Conservation (phyloP, 1,140 invertebrate genomes). For the Sycophila sp. region DNA sequence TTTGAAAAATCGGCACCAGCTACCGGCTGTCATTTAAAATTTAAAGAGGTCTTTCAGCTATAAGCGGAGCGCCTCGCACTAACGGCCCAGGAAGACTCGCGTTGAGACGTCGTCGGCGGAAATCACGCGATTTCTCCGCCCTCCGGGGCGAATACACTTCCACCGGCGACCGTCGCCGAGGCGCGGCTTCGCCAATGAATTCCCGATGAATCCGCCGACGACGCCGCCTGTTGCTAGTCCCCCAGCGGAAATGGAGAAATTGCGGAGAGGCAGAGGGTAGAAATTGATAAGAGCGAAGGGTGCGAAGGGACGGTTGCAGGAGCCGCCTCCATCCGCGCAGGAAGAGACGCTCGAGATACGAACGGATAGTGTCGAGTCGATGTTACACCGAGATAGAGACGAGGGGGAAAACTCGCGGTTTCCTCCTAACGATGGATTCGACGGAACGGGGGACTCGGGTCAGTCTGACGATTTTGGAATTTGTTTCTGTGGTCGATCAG, state of each 20-base stretch:
- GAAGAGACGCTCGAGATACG: not conserved
- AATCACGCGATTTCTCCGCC: not conserved
- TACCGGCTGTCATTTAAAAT: no score
- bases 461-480: no score
- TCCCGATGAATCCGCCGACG: not conserved
- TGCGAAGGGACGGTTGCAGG: no score
- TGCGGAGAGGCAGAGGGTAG: not conserved
- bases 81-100: not conserved
- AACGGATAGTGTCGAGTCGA: not conserved
- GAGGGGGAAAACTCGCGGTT: not conserved
- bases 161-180: not conserved
- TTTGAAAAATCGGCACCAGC: no score
- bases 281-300: slow-evolving; percentile 21
- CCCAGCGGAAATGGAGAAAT: not conserved
- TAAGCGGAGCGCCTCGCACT: no score
- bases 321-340: no score
- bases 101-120: no score
- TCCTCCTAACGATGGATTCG: not conserved
- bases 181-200: not conserved
- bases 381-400: not conserved
- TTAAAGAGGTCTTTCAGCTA: not conserved
- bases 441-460: not conserved
- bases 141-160: not conserved
- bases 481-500: no score
- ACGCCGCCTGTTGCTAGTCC: not conserved